Percentiles rank a stretch among this genome's conserved stretches.
phyloP scores from a whole-genome alignment of 2,113 vertebrate genomes.

The Esox niger region DNA sequence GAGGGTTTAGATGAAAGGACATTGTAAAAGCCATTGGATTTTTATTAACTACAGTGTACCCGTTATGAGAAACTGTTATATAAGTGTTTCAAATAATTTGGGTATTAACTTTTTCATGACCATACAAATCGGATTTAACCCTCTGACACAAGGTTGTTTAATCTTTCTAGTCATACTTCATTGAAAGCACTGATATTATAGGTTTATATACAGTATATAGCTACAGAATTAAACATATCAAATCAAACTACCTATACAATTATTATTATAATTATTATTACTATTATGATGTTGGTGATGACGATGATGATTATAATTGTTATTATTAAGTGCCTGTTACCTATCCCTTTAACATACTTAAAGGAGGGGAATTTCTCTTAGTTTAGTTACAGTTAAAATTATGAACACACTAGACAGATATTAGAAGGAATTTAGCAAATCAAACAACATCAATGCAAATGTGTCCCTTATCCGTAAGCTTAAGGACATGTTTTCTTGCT shows the following conservation, averaged over 20 bases:
- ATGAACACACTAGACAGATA: constrained; percentile 36
- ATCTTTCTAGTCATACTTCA: constrained; percentile 1
- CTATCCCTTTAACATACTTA: constrained; percentile 76
- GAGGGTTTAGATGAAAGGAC: constrained; percentile 51
- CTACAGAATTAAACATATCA: constrained; percentile 36
- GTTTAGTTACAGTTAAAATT: constrained; percentile 5
- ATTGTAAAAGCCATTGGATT: constrained; percentile 63
- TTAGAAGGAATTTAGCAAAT: constrained; percentile 36
- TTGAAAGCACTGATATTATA: neutral
- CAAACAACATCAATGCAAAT: constrained; percentile 30
- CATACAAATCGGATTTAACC: constrained; percentile 30
- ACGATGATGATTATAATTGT: constrained; percentile 49
- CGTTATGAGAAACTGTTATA: constrained; percentile 42
- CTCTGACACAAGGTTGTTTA: constrained; percentile 14
- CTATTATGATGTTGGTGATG: constrained; percentile 48
- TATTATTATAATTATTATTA: constrained; percentile 24
- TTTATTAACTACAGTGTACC: constrained; percentile 31
- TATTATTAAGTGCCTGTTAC: constrained; percentile 81
- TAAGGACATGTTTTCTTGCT: constrained; percentile 2
- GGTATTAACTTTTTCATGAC: constrained; percentile 32
- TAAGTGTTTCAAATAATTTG: constrained; percentile 59
- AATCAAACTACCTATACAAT: constrained; percentile 48
- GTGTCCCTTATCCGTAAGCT: constrained; percentile 36
- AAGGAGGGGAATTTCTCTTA: constrained; percentile 30
- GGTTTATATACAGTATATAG: constrained; percentile 38